A percentile compares a stretch with the other conserved stretches of the same genome.
Conservation (phyloP, 2,113 vertebrate genomes). For the Bubo blakistoni region DNA sequence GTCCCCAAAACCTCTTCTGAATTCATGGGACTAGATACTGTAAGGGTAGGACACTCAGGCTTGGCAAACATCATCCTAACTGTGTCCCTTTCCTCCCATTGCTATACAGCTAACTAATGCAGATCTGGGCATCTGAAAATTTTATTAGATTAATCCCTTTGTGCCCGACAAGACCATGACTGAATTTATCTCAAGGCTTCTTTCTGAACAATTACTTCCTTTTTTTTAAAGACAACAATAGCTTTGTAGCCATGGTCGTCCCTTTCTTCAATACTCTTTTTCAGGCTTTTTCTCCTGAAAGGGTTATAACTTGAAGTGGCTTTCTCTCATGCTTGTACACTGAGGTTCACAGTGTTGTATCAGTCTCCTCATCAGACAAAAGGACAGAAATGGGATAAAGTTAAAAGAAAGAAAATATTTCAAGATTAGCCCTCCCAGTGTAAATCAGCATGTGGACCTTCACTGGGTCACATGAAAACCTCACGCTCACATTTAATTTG, state of each 20-base stretch:
- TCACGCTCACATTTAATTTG: conserved; percentile 75
- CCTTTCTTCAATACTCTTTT: background rate
- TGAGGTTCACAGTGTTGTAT: background rate
- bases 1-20: background rate
- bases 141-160: background rate
- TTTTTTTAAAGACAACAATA: background rate
- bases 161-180: background rate
- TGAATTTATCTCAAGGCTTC: background rate
- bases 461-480: conserved; percentile 63
- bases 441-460: conserved; percentile 60
- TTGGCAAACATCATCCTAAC: background rate
- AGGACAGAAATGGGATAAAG: conserved; percentile 55
- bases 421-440: conserved; percentile 60
- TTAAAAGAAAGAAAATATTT: conserved; percentile 42
- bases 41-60: background rate
- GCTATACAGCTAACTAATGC: background rate
- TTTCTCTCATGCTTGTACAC: background rate
- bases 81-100: background rate
- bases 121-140: background rate
- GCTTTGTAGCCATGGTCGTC: background rate
- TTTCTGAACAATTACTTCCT: background rate
- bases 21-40: background rate
- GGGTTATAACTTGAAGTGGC: background rate
- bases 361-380: conserved; percentile 40
- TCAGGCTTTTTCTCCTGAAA: background rate